Evolutionary conservation across 2,797 vertebrate species (phyloP).

Genomic region (Lepilemur septentrionalis): DNA sequence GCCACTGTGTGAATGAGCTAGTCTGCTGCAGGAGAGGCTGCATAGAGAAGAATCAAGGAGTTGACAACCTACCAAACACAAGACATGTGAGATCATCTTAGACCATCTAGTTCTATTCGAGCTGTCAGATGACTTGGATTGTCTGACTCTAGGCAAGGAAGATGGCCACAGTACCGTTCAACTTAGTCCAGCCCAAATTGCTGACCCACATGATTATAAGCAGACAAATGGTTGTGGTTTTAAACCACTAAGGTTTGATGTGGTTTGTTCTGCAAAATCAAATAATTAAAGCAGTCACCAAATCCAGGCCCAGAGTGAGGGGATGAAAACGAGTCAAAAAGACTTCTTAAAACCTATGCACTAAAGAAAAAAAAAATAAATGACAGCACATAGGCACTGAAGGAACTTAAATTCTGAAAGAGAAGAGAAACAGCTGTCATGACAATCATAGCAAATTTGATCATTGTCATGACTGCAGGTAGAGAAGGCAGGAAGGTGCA

Average conservation of each 20-base stretch:
- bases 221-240: neutral
- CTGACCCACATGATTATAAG: neutral
- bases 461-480: neutral
- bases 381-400: neutral
- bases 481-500: neutral
- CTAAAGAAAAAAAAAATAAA: conserved; percentile 35
- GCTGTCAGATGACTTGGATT: neutral
- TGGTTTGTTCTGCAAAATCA: neutral
- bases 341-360: neutral
- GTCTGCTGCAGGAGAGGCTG: neutral
- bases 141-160: neutral
- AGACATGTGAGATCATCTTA: neutral
- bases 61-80: neutral
- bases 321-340: neutral
- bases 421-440: neutral
- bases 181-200: neutral
- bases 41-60: neutral
- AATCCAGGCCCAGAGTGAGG: neutral
- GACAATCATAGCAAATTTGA: neutral
- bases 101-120: neutral
- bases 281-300: neutral
- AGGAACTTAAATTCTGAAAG: neutral
- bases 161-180: neutral
- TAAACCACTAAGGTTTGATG: neutral
- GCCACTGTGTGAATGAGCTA: neutral